These are phyloP conservation scores for Ostrea denselamellosa DNA, from an alignment of 1,140 invertebrate species.

Conservation along the genomic window DNA sequence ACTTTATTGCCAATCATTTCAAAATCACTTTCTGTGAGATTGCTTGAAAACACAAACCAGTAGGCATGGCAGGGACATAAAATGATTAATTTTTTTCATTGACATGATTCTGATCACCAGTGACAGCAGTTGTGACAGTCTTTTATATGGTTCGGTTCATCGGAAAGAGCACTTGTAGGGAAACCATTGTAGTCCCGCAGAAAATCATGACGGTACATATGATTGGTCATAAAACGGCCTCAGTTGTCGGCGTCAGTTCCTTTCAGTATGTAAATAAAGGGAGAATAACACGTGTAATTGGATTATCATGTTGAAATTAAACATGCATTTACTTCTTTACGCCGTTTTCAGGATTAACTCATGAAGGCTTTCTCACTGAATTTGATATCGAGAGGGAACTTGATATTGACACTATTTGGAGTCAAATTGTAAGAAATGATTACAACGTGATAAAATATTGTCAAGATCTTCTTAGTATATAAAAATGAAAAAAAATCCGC, in stretches of 20 bases:
- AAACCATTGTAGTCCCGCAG: conserved; percentile 6
- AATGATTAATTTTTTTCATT: conserved; percentile 32
- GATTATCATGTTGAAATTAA: conserved; percentile 31
- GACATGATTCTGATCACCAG: conserved; percentile 28
- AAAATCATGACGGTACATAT: conserved; percentile 23
- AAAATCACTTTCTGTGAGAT: conserved; percentile 19
- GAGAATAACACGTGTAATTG: conserved; percentile 33
- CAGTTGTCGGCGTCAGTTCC: conserved; percentile 3
- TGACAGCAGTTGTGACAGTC: background rate
- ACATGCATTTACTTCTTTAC: conserved; percentile 10
- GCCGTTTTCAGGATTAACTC: background rate
- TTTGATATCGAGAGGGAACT: background rate
- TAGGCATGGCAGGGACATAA: background rate
- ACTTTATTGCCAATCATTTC: background rate
- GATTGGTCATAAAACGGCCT: conserved; percentile 16
- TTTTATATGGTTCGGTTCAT: conserved; percentile 31
- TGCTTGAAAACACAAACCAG: conserved; percentile 30
- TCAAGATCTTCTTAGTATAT: background rate
- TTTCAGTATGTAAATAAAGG: conserved; percentile 31
- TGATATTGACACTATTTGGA: background rate
- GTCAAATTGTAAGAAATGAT: background rate
- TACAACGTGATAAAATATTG: no score
- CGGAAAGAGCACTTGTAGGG: conserved; percentile 18
- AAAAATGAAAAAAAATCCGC: background rate
- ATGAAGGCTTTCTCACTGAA: background rate